phyloP scores from a whole-genome alignment of 2,113 vertebrate genomes.

The Oryctolagus cuniculus region DNA sequence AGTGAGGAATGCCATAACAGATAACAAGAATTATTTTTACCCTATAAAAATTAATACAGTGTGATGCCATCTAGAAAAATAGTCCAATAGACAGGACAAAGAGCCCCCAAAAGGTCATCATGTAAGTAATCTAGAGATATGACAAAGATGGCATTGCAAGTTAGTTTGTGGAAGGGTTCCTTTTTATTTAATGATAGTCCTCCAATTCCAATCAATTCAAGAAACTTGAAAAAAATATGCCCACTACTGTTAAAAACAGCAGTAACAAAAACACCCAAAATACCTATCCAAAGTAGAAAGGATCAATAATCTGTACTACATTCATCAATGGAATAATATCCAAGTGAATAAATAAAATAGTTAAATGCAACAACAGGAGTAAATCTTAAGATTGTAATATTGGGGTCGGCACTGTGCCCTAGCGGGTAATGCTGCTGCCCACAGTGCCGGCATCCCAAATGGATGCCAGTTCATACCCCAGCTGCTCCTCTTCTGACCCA shows the following conservation, averaged over 20 bases:
- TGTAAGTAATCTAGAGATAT: background rate
- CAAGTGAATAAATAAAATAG: background rate
- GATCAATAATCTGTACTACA: background rate
- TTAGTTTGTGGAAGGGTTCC: background rate
- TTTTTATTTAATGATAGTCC: background rate
- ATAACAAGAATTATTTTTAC: background rate
- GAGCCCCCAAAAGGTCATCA: background rate
- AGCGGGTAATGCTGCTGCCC: no score
- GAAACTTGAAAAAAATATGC: background rate
- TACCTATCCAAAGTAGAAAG: background rate
- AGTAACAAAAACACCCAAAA: background rate
- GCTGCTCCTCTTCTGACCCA: no score
- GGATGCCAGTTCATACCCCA: no score
- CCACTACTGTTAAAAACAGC: background rate
- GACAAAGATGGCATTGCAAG: background rate
- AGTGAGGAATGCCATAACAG: background rate
- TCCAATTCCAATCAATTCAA: background rate
- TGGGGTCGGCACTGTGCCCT: background rate
- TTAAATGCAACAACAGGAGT: background rate
- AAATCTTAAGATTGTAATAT: background rate
- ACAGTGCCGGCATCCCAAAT: no score
- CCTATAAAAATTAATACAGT: background rate
- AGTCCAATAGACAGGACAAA: background rate
- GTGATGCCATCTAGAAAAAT: background rate
- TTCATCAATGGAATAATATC: background rate